Percentiles rank a stretch among this genome's conserved stretches.
These are phyloP conservation scores for Cecropterus lyciades DNA, from an alignment of 1,140 invertebrate genomes.

Conservation along the genomic window DNA sequence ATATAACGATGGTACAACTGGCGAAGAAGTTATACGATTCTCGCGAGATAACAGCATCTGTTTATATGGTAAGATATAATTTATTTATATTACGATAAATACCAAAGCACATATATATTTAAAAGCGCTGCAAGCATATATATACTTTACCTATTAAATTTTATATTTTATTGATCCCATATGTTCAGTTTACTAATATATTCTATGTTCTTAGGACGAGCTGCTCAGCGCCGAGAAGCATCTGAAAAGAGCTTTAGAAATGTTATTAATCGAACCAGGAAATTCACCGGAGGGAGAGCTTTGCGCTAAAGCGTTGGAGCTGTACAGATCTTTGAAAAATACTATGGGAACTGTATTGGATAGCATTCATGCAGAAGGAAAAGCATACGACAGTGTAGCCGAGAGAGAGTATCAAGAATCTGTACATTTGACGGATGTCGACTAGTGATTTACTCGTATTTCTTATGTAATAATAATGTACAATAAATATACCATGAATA, in stretches of 20 bases:
- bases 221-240: constrained; percentile 85
- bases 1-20: constrained; percentile 87
- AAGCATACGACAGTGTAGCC: constrained; percentile 48
- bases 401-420: constrained; percentile 36
- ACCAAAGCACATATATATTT: too few species aligned
- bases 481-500: too few species aligned
- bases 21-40: constrained; percentile 86
- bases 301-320: constrained; percentile 87
- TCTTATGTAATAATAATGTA: too few species aligned
- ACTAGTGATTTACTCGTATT: too few species aligned
- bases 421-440: constrained; percentile 35
- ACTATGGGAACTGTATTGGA: constrained; percentile 83
- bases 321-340: constrained; percentile 86
- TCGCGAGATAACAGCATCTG: constrained; percentile 81
- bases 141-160: too few species aligned
- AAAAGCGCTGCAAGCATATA: too few species aligned
- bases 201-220: constrained; percentile 56
- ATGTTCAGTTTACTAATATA: too few species aligned
- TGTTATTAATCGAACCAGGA: constrained; percentile 89
- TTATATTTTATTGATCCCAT: too few species aligned
- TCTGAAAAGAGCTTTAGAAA: constrained; percentile 86
- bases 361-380: constrained; percentile 63
- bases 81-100: not conserved
- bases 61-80: constrained; percentile 74
- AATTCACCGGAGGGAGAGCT: constrained; percentile 89